phyloP scores from a whole-genome alignment of 2,113 vertebrate genomes.

The Neogobius melanostomus region DNA sequence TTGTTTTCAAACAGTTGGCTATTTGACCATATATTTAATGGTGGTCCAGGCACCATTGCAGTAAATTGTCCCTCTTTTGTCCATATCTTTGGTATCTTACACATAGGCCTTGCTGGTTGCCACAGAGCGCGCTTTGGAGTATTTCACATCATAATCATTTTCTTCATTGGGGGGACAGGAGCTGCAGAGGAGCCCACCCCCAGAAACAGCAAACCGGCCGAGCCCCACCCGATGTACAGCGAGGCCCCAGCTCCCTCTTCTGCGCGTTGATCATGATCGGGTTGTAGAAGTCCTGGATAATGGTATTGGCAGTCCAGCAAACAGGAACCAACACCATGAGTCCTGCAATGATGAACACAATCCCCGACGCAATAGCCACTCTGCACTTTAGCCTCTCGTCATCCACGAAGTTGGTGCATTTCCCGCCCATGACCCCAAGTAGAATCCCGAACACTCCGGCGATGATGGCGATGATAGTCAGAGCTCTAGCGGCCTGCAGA shows the following conservation, averaged over 20 bases:
- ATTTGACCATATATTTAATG: not conserved
- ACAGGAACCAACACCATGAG: constrained; percentile 80
- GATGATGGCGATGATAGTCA: constrained; percentile 71
- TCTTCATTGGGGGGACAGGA: constrained; percentile 64
- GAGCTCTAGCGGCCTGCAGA: constrained; percentile 72
- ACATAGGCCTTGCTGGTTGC: constrained; percentile 56
- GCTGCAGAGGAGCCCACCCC: constrained; percentile 83
- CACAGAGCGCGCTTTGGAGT: constrained; percentile 57
- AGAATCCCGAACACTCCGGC: constrained; percentile 64
- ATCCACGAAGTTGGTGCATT: constrained; percentile 74
- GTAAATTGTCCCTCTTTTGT: not conserved
- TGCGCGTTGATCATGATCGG: constrained; percentile 60
- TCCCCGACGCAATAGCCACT: constrained; percentile 62
- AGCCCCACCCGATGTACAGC: constrained; percentile 28
- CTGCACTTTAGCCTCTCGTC: constrained; percentile 60
- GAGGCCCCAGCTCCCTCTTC: not conserved
- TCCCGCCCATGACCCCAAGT: constrained; percentile 54
- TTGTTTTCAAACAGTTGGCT: not conserved
- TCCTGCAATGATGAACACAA: constrained; percentile 69
- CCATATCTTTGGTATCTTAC: constrained; percentile 25
- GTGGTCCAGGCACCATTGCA: not conserved
- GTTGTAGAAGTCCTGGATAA: constrained; percentile 86
- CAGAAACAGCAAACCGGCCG: constrained; percentile 76
- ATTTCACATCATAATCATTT: constrained; percentile 57
- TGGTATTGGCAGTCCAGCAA: constrained; percentile 81